Base-by-base conservation (phyloP, 2,888 invertebrate species). In the Shargacucullia verbasci region DNA sequence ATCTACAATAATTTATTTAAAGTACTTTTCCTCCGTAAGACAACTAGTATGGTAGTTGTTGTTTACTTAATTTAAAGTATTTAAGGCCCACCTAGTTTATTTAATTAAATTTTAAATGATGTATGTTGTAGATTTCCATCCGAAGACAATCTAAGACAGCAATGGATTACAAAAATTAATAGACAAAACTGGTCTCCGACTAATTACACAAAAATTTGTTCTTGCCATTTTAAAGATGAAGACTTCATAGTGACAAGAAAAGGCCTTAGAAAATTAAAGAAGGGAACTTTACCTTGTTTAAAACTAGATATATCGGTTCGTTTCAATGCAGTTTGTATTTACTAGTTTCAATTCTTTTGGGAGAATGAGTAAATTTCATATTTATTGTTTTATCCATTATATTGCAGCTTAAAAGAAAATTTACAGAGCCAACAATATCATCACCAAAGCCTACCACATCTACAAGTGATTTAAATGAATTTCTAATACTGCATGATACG, bases 401-500 rank as follows among this genome's bases (percentile, higher is more conserved):
- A 43, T 35, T 27, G n/a, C n/a, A n/a, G n/a, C n/a, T n/a, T n/a
- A n/a, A n/a, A n/a, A n/a, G n/a, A n/a, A n/a, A n/a, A n/a, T n/a
- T n/a, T n/a, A n/a, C n/a, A n/a, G n/a, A n/a, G n/a, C n/a, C n/a
- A n/a, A n/a, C n/a, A n/a, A n/a, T n/a, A n/a, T 52, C 14, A 13
- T 52, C 37, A 20, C 52, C 44, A 44, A 15, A 37, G 10, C 43
- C 43, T 52, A 44, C 27, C 10, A 15, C 20, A 33, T 3, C 31
- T 43, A 31, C 14, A 14, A 46, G n/a, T 46, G 45, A n/a, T n/a
- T n/a, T n/a, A n/a, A n/a, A n/a, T n/a, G n/a, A n/a, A n/a, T n/a
- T n/a, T n/a, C n/a, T n/a, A 29, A 33, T 45, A 38, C 13, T 45
- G 11, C 20, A 40, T 39, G 53, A 54, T 33, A 38, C 53, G 25